Evolutionary conservation across 2,113 vertebrate genomes (phyloP), one percentile per base, ranked within the genome.

Genomic region (Sisor rabdophorus): DNA sequence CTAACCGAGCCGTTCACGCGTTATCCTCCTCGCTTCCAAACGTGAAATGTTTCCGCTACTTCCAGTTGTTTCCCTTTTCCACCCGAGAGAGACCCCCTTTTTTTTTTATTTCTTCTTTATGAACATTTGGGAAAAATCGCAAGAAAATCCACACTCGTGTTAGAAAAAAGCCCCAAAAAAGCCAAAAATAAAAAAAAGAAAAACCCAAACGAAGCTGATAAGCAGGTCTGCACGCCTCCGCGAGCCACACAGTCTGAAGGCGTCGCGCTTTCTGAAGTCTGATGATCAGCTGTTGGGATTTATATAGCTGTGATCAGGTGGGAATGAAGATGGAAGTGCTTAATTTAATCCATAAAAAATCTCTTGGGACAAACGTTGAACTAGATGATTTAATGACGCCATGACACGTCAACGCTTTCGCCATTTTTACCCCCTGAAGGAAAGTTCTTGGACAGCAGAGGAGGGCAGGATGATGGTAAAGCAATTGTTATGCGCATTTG

Each of bases 231-330:
- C 75, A 80, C 71, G 28, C 67, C 20, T 36, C 68, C 32, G 61
- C 16, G 70, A 69, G 69, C 79, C 48, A 83, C 69, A 71, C 77
- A 74, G 80, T 83, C 75, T 79, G 80, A 85, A 89, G 91, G 86
- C 86, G 85, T 86, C 58, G 84, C 84, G 88, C 86, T 87, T 86
- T 92, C 88, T 92, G 90, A 86, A 83, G 91, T 76, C 81, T 81
- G 88, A 77, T 85, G 88, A 92, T 92, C 93, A 92, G 92, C 92
- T 92, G 92, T 91, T 92, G 87, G 79, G 89, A 82, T 91, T 93
- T 93, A 93, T 93, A 93, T 86, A 81, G 86, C 82, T 72, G 85
- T 82, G 86, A 87, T 87, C 85, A 87, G 87, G 88, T 86, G 89
- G 88, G 87, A 86, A 86, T 86, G 86, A 85, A 84, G 87, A 89